These are phyloP conservation scores for Catharus minimus DNA, from an alignment of 2,113 vertebrate species.

Conservation along the genomic window DNA sequence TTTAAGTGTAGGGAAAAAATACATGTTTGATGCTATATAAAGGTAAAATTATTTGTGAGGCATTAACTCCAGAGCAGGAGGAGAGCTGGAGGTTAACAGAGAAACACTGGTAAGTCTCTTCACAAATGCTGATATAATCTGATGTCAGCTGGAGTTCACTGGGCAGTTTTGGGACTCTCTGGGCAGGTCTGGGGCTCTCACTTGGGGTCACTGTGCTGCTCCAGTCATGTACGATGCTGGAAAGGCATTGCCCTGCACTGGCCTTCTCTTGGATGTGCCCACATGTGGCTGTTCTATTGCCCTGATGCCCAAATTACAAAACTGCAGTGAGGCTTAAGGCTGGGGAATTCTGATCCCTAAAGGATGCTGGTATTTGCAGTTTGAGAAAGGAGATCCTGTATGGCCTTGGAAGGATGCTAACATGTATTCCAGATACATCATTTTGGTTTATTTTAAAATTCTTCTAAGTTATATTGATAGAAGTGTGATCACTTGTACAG, in stretches of 20 bases:
- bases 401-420: background rate
- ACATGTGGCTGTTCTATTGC: background rate
- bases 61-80: background rate
- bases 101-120: background rate
- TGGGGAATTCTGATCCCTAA: background rate
- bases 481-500: background rate
- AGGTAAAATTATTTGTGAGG: background rate
- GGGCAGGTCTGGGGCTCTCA: background rate
- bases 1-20: background rate
- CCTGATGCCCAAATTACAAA: background rate
- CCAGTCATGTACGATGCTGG: fast-evolving
- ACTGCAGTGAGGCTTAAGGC: background rate
- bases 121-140: background rate
- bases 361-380: background rate
- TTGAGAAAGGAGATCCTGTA: background rate
- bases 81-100: background rate
- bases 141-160: background rate
- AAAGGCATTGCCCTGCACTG: background rate
- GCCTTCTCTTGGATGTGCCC: background rate
- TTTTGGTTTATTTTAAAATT: background rate
- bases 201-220: background rate
- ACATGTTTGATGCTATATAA: background rate
- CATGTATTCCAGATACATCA: background rate
- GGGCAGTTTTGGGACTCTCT: background rate
- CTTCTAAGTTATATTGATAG: background rate